Base-by-base conservation (phyloP, 2,797 vertebrate genomes). In the Manis crassicaudata region DNA sequence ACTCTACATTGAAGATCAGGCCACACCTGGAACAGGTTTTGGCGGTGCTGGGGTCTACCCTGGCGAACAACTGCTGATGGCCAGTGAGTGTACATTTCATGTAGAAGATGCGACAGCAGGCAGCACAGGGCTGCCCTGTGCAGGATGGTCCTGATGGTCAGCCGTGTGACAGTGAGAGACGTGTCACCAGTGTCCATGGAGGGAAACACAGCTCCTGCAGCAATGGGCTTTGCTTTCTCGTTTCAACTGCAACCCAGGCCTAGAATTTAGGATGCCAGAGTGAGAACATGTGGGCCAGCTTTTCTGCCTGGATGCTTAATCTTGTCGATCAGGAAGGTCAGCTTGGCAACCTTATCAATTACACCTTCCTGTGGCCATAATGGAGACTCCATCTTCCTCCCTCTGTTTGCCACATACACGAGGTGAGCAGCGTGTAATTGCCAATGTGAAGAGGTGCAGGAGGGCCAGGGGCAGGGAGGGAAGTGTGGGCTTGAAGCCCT, bases 151-250 rank as follows among this genome's bases (percentile, higher is more conserved):
- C 60, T 46, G 17, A 32, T 40, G 8, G 25, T 46, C 43, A 70
- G 37, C 35, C 2, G 10, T n/a, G 20, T 1, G 5, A 21, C 13
- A 12, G 2, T 25, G 9, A 1, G 5, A 43, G 40, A 68, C 6
- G 3, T 0, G 7, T 16, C 73, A 18, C 52, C 46, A 32, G 18
- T 37, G 70, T 12, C 72, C n/a, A 1, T 2, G 11, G 43, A 10
- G 16, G 27, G 10, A 6, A 50, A 75, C 4, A 7, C 6, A 3
- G 23, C 8, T 40, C 23, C 37, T 80, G 29, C 1, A 8, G 12
- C 9, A 25, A 10, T 2, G 5, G 5, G 7, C 40, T 21, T 37
- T 54, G n/a, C 25, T 73, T 40, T 76, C 5, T 27, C 20, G 8
- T 62, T 40, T 56, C 50, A 32, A 21, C 70, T 67, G 21, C 77